Evolutionary conservation across 1,140 invertebrate species (phyloP).

Genomic region (Dreissena polymorpha): DNA sequence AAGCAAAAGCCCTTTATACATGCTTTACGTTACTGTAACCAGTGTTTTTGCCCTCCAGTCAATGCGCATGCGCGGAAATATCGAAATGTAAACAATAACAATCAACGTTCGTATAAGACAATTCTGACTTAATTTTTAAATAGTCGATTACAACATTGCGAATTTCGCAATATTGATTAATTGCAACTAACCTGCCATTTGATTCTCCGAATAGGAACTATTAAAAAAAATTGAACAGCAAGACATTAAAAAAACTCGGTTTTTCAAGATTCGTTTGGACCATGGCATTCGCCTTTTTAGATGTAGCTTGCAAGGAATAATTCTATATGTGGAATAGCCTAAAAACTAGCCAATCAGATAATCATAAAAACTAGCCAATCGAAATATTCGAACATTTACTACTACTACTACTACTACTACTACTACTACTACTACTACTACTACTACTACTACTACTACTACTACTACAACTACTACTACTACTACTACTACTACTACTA

Average conservation of each 20-base stretch:
- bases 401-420: constrained; percentile 2
- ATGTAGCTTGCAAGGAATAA: not conserved
- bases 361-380: no score
- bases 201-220: constrained; percentile 51
- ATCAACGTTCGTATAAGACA: no score
- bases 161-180: no score
- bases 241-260: constrained; percentile 1
- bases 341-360: constrained; percentile 16
- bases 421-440: constrained; percentile 3
- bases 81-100: no score
- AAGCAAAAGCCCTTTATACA: no score
- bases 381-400: not conserved
- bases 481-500: constrained; percentile 3
- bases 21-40: no score
- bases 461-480: not conserved
- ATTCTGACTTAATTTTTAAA: no score
- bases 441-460: constrained; percentile 2
- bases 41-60: no score
- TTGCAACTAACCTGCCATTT: constrained; percentile 33
- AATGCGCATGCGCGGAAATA: no score
- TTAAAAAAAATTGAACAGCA: constrained; percentile 47
- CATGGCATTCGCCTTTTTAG: constrained; percentile 20
- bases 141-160: no score
- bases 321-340: not conserved
- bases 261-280: not conserved